Base-by-base conservation (phyloP, 2,888 invertebrate species). In the Dendrolimus pini region DNA sequence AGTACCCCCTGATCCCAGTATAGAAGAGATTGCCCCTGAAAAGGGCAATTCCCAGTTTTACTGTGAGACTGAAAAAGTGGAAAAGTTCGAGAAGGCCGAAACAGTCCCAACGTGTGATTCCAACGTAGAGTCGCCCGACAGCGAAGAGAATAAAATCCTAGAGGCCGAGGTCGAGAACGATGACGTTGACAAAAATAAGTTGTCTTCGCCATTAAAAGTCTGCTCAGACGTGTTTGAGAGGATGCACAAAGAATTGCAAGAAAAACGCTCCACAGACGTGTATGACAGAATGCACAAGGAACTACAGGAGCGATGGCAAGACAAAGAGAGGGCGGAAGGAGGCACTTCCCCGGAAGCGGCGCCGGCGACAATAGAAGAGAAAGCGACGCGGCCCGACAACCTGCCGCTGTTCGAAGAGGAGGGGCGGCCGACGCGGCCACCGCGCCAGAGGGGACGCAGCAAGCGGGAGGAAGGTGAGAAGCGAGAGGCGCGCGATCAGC, bases 401-500 rank as follows among this genome's bases (percentile, higher is more conserved):
- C 85, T 95, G 65, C 93, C 94, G 56, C 84, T 87, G 60, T 86
- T 85, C 55, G 93, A 56, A 80, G 80, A 75, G 61, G 78, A 76
- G 60, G 81, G 73, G 53, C 67, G 69, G 57, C 80, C 82, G 12
- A 60, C 68, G 58, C 85, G 84, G 63, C 94, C 93, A 9, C 80
- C 92, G 12, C 87, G 93, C 62, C 93, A 67, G 55, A 71, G 70
- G 57, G 75, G 73, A 59, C 92, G 91, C 72, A 91, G 91, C 68
- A 91, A 70, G 62, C 72, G 71, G 54, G 78, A 73, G 64, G 72
- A 69, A 30, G 60, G 55, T 57, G 66, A 67, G 65, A 70, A 64
- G 57, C 62, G 64, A 56, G 91, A 91, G 60, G 91, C 91, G 71
- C 83, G 94, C 65, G 94, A 95, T 75, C 93, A 93, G 76, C 92